A percentile compares a stretch with the other conserved stretches of the same genome.
These are phyloP conservation scores for Echinops telfairi DNA, from an alignment of 2,113 vertebrate species.

Conservation along the genomic window DNA sequence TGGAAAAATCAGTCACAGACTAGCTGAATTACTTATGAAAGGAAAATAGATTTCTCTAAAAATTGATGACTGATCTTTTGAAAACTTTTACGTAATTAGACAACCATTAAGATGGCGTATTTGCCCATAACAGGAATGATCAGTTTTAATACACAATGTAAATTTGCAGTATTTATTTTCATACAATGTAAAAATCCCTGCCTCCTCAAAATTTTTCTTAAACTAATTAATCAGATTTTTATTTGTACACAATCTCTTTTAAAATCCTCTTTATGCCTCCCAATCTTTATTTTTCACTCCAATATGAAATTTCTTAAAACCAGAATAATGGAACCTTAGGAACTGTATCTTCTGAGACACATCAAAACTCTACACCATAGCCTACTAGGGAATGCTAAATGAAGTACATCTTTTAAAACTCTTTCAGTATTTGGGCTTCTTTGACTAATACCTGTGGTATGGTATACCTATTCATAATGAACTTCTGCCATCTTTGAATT, in stretches of 20 bases:
- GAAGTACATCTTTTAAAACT: background rate
- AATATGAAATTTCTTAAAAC: slow-evolving; percentile 54
- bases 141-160: slow-evolving; percentile 20
- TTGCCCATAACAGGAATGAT: slow-evolving; percentile 57
- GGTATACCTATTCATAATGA: slow-evolving; percentile 12
- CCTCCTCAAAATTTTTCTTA: slow-evolving; percentile 30
- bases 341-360: background rate
- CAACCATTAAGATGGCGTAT: slow-evolving; percentile 9
- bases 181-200: background rate
- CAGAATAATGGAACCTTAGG: slow-evolving; percentile 11
- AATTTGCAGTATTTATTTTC: slow-evolving; percentile 71
- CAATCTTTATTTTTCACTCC: slow-evolving; percentile 49
- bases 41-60: slow-evolving; percentile 26
- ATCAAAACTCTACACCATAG: background rate
- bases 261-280: slow-evolving; percentile 52
- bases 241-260: slow-evolving; percentile 44
- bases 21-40: slow-evolving; percentile 32
- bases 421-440: slow-evolving; percentile 9
- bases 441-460: background rate
- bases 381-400: background rate
- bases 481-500: slow-evolving; percentile 33
- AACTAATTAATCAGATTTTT: slow-evolving; percentile 58
- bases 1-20: background rate
- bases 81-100: slow-evolving; percentile 26
- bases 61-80: slow-evolving; percentile 7